Base-by-base conservation (phyloP, 1,140 invertebrate species). In the Bicyclus anynana region DNA sequence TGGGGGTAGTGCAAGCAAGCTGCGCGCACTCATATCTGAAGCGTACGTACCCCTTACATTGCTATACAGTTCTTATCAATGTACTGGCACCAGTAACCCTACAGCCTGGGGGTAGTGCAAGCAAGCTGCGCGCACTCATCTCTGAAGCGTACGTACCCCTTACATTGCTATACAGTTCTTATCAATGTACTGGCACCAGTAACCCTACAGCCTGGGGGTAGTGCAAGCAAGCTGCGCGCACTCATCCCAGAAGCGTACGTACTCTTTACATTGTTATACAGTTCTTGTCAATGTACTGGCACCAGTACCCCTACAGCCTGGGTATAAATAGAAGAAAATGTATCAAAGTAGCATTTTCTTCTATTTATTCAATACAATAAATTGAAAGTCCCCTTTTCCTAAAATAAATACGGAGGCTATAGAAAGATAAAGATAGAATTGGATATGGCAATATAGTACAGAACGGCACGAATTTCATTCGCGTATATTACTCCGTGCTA, bases 31-130 rank as follows among this genome's bases (percentile, higher is more conserved):
- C 47, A 91, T 97, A 16, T 95, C 95, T 2, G 96, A 97, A 91
- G 93, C 93, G 94, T 95, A 84, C 94, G 93, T 93, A 65, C 17
- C n/a, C 14, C 13, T 35, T 35, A 23, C 26, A 35, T 42, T 33
- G 16, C n/a, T 29, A 49, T 29, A 10, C 14, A 35, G 29, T 26
- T 7, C 2, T 23, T 2, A 23, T 7, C 23, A 23, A 23, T 2
- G 23, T 96, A 96, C 72, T 98, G 96, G 96, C 95, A 97, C 78
- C 96, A 97, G 76, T 98, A 98, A 89, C 97, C 97, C 0, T 98
- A 95, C 94, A 88, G 91, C 29, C 91, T 97, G 44, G 97, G 97
- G 0, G 90, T 93, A 37, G 90, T 91, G 1, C 97, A 65, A 98
- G 97, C 88, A 96, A 96, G 84, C 89, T 97, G 40, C 91, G 96